Evolutionary conservation across 2,113 vertebrate genomes (phyloP).

Genomic region (Muscicapa adusta): DNA sequence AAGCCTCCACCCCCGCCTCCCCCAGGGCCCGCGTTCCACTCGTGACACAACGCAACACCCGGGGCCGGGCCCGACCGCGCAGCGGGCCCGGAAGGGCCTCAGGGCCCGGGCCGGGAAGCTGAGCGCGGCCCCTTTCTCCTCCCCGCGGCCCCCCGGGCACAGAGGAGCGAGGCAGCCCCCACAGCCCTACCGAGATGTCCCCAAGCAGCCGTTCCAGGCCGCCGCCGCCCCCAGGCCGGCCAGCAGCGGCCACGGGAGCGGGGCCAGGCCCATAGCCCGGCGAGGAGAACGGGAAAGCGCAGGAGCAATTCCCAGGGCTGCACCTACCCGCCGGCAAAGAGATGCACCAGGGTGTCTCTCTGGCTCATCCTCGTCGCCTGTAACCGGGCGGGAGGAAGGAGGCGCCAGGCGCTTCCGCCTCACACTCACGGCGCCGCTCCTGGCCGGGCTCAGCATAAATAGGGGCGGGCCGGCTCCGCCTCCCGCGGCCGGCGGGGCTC

Average conservation of each 20-base stretch:
- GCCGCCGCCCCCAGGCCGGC: neutral
- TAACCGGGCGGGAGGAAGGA: neutral
- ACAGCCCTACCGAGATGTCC: fast-evolving
- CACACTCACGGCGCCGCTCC: neutral
- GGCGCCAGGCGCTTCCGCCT: neutral
- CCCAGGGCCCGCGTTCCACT: neutral
- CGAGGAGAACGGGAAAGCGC: neutral
- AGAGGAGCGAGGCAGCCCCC: fast-evolving
- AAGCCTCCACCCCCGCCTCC: neutral
- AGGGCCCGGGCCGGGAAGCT: neutral
- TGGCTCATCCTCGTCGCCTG: conserved; percentile 92
- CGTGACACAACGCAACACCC: neutral
- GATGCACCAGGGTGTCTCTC: conserved; percentile 92
- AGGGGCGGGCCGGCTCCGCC: neutral
- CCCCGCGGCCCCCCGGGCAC: neutral
- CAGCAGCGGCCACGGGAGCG: neutral
- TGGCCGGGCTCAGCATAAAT: neutral
- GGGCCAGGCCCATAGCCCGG: neutral
- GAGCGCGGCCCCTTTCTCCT: too few species aligned
- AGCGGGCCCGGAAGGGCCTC: neutral
- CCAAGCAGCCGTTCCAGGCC: neutral
- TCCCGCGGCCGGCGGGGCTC: neutral
- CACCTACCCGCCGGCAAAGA: conserved; percentile 91
- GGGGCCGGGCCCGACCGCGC: neutral
- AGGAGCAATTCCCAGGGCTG: fast-evolving